Base-by-base conservation (phyloP, 2,888 invertebrate genomes). In the Epinotia nisella region DNA sequence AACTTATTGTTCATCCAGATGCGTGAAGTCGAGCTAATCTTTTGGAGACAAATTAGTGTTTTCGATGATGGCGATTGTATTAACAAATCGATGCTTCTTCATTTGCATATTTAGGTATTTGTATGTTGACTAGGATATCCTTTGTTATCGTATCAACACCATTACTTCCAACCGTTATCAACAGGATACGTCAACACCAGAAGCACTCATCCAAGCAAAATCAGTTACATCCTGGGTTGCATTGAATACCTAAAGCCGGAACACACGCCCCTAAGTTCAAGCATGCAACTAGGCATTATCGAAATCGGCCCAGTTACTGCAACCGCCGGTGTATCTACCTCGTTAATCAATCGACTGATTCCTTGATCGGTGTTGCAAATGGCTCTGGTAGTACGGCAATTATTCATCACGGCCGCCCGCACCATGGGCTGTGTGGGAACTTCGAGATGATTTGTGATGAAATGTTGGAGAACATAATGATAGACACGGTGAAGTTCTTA, bases 321-420 rank as follows among this genome's bases (percentile, higher is more conserved):
- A 86, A 86, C 79, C 74, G 78, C 77, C 76, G 79, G 76, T 77
- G 68, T 76, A 73, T 71, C 76, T 79, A 78, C 80, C 81, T 86
- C 85, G 85, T 89, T 86, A 87, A 88, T 87, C 86, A 87, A 87
- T 86, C 83, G 79, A 74, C 76, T 78, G 81, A 85, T 84, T 83
- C 85, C 82, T 81, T 81, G 82, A 79, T 87, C 85, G 76, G 81
- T 85, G 84, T 85, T 83, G 87, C 83, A 87, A 89, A 73, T 69
- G 79, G 79, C 75, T 75, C 76, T 62, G 65, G 65, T 56, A 53
- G 45, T 49, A 60, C 55, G 75, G 71, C 80, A 82, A 85, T 85
- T 82, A 85, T 85, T 82, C 78, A 76, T 79, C 77, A 75, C 75
- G 76, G 79, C 82, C 80, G 76, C 78, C 78, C 79, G 77, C 76